These are phyloP conservation scores for Struthio camelus DNA, from an alignment of 2,113 vertebrate species.

Conservation along the genomic window DNA sequence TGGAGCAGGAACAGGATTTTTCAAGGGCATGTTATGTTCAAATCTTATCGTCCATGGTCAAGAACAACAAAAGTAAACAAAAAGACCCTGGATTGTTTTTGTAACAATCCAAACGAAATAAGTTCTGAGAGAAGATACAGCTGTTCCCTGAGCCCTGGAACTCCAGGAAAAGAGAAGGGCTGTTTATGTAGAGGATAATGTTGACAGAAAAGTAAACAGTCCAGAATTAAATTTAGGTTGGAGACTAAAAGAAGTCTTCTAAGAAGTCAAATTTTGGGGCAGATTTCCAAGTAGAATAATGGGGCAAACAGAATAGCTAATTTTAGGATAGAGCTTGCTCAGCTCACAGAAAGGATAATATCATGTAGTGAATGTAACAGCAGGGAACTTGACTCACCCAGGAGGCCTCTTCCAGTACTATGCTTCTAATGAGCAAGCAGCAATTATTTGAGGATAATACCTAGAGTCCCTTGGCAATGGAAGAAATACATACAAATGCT, in stretches of 20 bases:
- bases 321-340: not conserved
- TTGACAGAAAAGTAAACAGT: not conserved
- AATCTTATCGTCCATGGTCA: not conserved
- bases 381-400: not conserved
- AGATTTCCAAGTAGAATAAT: not conserved
- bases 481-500: not conserved
- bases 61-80: not conserved
- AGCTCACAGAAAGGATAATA: not conserved
- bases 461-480: not conserved
- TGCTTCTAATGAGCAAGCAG: not conserved
- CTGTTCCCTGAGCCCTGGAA: not conserved
- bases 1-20: not conserved
- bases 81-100: not conserved
- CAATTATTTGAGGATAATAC: not conserved
- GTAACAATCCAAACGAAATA: not conserved
- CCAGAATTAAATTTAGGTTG: not conserved
- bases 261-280: not conserved
- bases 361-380: not conserved
- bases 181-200: not conserved
- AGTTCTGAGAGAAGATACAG: not conserved
- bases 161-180: not conserved
- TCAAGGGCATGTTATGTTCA: not conserved
- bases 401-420: not conserved
- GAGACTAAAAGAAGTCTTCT: not conserved
- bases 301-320: not conserved